phyloP scores from a whole-genome alignment of 2,113 vertebrate genomes.

The Oreochromis aureus region DNA sequence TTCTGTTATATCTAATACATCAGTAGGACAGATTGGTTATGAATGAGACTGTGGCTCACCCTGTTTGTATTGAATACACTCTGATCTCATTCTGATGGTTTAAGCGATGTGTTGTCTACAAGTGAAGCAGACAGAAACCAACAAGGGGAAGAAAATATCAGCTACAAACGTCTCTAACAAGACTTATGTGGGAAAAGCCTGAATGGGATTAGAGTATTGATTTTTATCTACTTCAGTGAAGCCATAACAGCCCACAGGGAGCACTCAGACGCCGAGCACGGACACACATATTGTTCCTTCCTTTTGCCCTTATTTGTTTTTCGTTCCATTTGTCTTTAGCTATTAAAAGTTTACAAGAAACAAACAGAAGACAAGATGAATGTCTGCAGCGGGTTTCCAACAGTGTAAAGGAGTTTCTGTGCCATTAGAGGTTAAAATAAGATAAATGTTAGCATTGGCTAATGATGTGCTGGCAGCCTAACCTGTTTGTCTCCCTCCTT shows the following conservation, averaged over 20 bases:
- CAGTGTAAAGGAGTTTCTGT: background rate
- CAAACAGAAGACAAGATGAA: background rate
- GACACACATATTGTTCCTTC: background rate
- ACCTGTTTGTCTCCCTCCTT: background rate
- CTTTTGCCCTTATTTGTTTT: background rate
- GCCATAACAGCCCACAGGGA: constrained; percentile 23
- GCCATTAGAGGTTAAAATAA: background rate
- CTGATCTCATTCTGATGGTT: constrained; percentile 16
- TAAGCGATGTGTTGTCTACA: background rate
- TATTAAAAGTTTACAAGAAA: constrained; percentile 16
- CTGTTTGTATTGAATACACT: background rate
- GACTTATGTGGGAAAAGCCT: constrained; percentile 41
- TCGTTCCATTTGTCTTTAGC: background rate
- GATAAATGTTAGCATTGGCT: background rate
- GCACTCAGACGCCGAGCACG: background rate
- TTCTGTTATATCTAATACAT: background rate
- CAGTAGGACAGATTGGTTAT: background rate
- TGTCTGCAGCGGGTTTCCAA: background rate
- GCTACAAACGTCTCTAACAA: constrained; percentile 35
- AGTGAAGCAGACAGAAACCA: constrained; percentile 4
- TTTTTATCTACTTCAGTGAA: constrained; percentile 43
- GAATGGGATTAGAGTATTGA: constrained; percentile 44
- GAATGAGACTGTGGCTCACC: background rate
- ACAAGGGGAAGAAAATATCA: constrained; percentile 23
- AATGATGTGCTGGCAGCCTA: background rate